A percentile compares a stretch with the other conserved stretches of the same genome.
These are phyloP conservation scores for Desmophyllum pertusum DNA, from an alignment of 92 coral and sea anemone species.

Conservation along the genomic window DNA sequence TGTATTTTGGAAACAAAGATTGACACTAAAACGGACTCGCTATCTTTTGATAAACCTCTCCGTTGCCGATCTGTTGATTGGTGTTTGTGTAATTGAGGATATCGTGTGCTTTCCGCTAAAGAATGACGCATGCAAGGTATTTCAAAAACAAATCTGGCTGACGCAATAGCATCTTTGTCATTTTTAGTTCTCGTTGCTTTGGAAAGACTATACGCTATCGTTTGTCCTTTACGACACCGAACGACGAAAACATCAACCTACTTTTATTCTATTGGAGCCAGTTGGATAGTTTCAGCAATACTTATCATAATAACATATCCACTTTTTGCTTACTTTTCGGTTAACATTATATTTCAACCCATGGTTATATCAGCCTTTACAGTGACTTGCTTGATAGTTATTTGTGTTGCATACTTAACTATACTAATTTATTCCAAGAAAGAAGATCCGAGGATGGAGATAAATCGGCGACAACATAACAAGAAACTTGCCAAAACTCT, in stretches of 20 bases:
- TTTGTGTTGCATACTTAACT: background rate
- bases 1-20: conserved; percentile 24
- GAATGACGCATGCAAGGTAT: background rate
- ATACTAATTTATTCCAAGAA: background rate
- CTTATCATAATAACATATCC: background rate
- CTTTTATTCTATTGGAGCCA: background rate
- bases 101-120: background rate
- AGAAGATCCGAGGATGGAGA: background rate
- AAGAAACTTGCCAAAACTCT: conserved; percentile 12
- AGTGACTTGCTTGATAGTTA: background rate
- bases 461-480: background rate
- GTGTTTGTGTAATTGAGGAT: conserved; percentile 12
- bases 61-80: conserved; percentile 27
- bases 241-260: conserved; percentile 10
- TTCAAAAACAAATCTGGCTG: background rate
- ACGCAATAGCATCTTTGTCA: background rate
- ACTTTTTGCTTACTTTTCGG: background rate
- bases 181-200: conserved; percentile 18
- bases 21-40: conserved; percentile 5
- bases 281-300: background rate
- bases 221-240: conserved; percentile 50
- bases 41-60: conserved; percentile 30
- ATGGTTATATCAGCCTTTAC: background rate
- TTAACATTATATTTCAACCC: background rate
- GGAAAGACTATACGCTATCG: conserved; percentile 57